Conservation (phyloP, 2,797 vertebrate genomes). For the Sebastes dallii region DNA sequence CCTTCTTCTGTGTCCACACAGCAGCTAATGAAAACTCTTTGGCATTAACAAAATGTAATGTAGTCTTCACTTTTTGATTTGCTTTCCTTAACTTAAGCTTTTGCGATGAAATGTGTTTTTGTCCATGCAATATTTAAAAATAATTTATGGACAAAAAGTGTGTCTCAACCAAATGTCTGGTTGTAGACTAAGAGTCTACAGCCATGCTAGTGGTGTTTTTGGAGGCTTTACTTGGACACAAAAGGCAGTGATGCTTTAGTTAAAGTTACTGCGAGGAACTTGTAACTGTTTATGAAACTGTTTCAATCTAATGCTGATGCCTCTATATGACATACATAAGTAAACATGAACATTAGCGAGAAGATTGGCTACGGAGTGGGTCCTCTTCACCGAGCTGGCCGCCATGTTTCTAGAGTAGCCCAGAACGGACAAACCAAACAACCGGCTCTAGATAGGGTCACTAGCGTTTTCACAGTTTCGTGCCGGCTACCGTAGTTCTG, state of each 20-base stretch:
- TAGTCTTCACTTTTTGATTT: background rate
- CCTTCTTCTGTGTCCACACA: background rate
- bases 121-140: background rate
- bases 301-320: too few species aligned
- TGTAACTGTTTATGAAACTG: too few species aligned
- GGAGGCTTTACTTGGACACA: background rate
- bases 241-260: background rate
- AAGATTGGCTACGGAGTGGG: too few species aligned
- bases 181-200: background rate
- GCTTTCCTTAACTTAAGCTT: background rate
- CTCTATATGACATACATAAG: too few species aligned
- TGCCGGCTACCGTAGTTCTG: too few species aligned
- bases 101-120: background rate
- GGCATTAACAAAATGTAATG: background rate
- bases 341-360: too few species aligned
- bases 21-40: background rate
- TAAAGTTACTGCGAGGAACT: too few species aligned
- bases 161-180: background rate
- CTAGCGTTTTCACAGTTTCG: too few species aligned
- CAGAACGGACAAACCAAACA: too few species aligned
- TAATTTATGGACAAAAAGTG: background rate
- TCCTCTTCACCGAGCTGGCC: too few species aligned
- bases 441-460: too few species aligned
- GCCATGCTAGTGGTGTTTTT: background rate
- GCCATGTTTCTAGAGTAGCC: too few species aligned